Evolutionary conservation across 2,113 vertebrate genomes (phyloP).

Genomic region (Plectropomus leopardus): DNA sequence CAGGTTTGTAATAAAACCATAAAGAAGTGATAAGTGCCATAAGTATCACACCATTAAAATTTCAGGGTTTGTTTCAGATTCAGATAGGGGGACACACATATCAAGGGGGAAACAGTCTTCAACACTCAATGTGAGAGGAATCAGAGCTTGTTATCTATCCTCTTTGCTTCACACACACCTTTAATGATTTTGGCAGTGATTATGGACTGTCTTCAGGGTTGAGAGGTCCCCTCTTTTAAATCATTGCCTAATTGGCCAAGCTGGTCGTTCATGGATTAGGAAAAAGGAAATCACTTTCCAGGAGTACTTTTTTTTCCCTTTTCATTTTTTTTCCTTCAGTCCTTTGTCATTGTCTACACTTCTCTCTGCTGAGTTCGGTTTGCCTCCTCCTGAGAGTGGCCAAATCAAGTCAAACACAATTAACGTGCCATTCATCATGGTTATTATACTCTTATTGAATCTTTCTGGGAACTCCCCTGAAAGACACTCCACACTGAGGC

Average conservation of each 20-base stretch:
- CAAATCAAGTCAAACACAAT: conserved; percentile 64
- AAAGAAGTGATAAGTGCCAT: too few relatives aligned
- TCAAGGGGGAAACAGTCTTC: too few relatives aligned
- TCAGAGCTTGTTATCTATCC: conserved; percentile 58
- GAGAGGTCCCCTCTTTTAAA: conserved; percentile 58
- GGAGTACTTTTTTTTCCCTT: conserved; percentile 2
- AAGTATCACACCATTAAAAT: too few relatives aligned
- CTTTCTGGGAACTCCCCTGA: conserved; percentile 54
- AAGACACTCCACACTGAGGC: conserved; percentile 7
- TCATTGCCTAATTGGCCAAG: conserved; percentile 62
- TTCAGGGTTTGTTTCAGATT: too few relatives aligned
- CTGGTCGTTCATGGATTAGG: conserved; percentile 59
- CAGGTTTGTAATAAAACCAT: too few relatives aligned
- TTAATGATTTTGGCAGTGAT: conserved; percentile 67
- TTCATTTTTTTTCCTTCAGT: conserved; percentile 9
- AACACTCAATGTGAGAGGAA: conserved; percentile 31
- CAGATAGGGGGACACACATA: too few relatives aligned
- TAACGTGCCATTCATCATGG: conserved; percentile 59
- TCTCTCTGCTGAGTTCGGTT: background rate
- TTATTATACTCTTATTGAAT: conserved; percentile 57
- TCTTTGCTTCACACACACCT: conserved; percentile 36
- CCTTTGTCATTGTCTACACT: conserved; percentile 33
- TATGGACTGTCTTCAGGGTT: conserved; percentile 64
- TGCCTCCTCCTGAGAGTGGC: conserved; percentile 21
- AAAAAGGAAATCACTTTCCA: conserved; percentile 44